Conservation (phyloP, 1,140 invertebrate genomes). For the Acyrthosiphon pisum region DNA sequence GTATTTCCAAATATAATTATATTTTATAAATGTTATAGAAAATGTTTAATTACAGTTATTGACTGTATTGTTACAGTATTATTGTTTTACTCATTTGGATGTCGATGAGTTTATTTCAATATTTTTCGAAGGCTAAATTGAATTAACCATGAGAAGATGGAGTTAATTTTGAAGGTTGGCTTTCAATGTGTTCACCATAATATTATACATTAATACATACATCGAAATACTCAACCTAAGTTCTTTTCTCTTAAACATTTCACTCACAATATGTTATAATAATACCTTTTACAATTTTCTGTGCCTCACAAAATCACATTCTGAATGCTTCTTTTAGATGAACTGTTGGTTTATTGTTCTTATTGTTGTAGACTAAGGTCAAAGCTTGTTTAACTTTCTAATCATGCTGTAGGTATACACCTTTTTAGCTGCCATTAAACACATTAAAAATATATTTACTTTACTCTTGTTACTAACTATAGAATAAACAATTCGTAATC, state of each 20-base stretch:
- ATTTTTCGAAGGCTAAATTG: background rate
- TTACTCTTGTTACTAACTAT: background rate
- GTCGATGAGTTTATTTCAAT: background rate
- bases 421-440: background rate
- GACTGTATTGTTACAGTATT: background rate
- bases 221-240: background rate
- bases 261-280: background rate
- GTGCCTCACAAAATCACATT: conserved; percentile 11
- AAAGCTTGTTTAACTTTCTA: conserved; percentile 28
- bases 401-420: background rate
- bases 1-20: background rate
- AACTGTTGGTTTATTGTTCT: conserved; percentile 25
- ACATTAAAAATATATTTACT: background rate
- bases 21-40: background rate
- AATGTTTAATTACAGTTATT: background rate
- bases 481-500: background rate
- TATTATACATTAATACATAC: background rate
- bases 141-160: background rate
- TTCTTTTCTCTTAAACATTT: background rate
- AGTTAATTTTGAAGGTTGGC: background rate
- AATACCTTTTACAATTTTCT: background rate
- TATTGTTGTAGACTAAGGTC: conserved; percentile 37
- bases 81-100: background rate
- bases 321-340: background rate
- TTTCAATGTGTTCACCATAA: background rate